These are phyloP conservation scores for Fringilla coelebs DNA, from an alignment of 2,797 vertebrate genomes.

Conservation along the genomic window DNA sequence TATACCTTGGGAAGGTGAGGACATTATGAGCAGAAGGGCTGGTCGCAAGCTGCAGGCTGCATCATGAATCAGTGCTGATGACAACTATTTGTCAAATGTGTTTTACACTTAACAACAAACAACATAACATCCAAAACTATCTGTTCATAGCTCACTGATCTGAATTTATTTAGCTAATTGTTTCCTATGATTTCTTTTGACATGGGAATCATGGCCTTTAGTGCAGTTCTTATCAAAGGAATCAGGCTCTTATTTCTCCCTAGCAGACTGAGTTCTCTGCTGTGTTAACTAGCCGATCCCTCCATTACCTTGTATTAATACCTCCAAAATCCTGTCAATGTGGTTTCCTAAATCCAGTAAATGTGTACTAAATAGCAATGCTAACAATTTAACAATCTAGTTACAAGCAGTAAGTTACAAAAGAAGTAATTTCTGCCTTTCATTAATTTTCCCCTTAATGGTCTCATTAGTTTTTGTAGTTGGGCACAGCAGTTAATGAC, in stretches of 20 bases:
- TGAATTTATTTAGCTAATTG: background rate
- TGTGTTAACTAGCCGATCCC: background rate
- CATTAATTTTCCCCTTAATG: constrained; percentile 65
- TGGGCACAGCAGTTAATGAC: constrained; percentile 63
- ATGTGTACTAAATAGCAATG: constrained; percentile 51
- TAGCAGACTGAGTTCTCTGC: background rate
- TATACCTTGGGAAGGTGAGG: background rate
- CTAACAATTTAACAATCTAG: constrained; percentile 62
- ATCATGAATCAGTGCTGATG: background rate
- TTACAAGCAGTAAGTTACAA: constrained; percentile 33
- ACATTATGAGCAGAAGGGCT: background rate
- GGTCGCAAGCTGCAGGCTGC: background rate
- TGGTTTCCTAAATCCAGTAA: constrained; percentile 10
- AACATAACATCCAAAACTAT: background rate
- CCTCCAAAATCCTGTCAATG: background rate
- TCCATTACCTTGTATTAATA: background rate
- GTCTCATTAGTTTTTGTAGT: constrained; percentile 68
- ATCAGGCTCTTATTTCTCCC: background rate
- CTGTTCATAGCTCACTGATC: background rate
- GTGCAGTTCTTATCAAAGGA: background rate
- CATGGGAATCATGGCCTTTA: background rate
- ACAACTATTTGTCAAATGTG: background rate
- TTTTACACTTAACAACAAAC: background rate
- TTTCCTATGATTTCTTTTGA: background rate
- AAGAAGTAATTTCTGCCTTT: constrained; percentile 51